Percentiles rank a stretch among this genome's conserved stretches.
These are phyloP conservation scores for Phoebastria nigripes DNA, from an alignment of 2,797 vertebrate genomes.

Conservation along the genomic window DNA sequence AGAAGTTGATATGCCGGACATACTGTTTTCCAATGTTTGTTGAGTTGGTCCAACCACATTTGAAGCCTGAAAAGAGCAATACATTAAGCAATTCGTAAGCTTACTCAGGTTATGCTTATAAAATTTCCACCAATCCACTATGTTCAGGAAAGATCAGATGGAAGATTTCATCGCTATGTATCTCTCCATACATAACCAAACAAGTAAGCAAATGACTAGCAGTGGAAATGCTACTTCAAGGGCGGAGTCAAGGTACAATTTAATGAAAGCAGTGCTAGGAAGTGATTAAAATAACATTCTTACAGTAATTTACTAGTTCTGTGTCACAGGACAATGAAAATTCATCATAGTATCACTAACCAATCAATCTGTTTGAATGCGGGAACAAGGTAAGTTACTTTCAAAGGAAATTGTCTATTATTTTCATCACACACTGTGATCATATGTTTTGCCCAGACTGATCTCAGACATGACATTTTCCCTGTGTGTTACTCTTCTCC, in stretches of 20 bases:
- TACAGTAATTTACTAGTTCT: background rate
- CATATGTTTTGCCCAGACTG: background rate
- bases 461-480: background rate
- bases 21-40: slow-evolving; percentile 81
- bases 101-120: background rate
- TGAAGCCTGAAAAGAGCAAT: slow-evolving; percentile 70
- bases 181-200: background rate
- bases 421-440: background rate
- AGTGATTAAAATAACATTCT: background rate
- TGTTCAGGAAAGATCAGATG: background rate
- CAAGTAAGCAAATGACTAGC: background rate
- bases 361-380: background rate
- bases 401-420: background rate
- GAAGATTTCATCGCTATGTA: background rate
- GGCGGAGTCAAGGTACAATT: background rate
- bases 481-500: background rate
- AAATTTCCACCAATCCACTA: background rate
- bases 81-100: background rate
- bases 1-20: slow-evolving; percentile 78
- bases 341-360: rapidly evolving
- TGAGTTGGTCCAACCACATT: slow-evolving; percentile 84
- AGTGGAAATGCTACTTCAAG: background rate
- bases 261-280: background rate
- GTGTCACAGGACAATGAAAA: background rate
- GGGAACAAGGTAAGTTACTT: background rate